Evolutionary conservation across 2,797 vertebrate species (phyloP), one percentile per base, ranked within the genome.

Genomic region (Avahi laniger): DNA sequence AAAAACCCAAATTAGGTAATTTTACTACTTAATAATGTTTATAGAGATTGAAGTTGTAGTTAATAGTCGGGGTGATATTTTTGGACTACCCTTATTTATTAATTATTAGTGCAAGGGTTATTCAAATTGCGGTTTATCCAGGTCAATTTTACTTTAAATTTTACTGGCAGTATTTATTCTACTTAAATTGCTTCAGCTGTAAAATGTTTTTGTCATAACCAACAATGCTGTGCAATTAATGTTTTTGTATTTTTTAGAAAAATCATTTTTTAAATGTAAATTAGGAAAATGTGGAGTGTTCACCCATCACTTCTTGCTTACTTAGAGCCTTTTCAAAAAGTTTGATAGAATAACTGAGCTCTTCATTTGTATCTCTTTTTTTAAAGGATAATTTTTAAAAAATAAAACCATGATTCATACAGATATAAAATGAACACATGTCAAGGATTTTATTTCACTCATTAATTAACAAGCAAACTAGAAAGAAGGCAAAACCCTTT

Each of bases 101-200:
- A 59, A 52, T 96, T 85, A 92, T 63, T 93, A 91, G 28, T 89
- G 38, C n/a, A 88, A 76, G 67, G 84, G 65, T 88, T 93, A 52
- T 84, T 95, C 38, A 89, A 59, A 57, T 78, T 90, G 92, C 79
- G 28, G 30, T 73, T 93, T 93, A 91, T 75, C 30, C 41, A 95
- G 78, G 88, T 96, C 81, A 96, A 0, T 76, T 96, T 97, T 88
- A 80, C 65, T 94, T 95, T 97, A 70, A 48, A 63, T 93, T 92
- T 97, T 96, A 94, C 91, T 92, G 73, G 52, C n/a, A 96, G 48
- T 2, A 18, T 93, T 94, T 96, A 88, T 93, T 93, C 57, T 97
- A 43, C n/a, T 89, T 84, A 96, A 93, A 91, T 91, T 94, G 15
- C 48, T 96, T 90, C 26, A 52, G 63, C 65, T 91, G 26, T 83